Evolutionary conservation across 2,797 vertebrate species (phyloP).

Genomic region (Chloroceryle amazona): DNA sequence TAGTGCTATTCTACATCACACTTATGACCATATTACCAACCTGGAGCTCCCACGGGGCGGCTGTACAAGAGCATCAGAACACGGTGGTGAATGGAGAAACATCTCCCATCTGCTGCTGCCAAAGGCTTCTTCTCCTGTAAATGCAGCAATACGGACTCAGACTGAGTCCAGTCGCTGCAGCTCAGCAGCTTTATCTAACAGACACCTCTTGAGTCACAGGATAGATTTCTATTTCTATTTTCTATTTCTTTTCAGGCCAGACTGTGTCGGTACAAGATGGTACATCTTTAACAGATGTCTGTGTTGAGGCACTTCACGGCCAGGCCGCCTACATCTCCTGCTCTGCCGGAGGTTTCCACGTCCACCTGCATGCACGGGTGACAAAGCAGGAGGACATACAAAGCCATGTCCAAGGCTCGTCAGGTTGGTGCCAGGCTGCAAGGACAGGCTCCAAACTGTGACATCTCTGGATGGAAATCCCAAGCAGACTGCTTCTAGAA

Average conservation of each 20-base stretch:
- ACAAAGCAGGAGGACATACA: not conserved
- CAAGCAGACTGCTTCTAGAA: not conserved
- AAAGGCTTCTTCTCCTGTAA: not conserved
- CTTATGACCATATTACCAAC: not conserved
- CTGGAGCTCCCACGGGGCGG: not conserved
- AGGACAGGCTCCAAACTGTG: not conserved
- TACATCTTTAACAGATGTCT: not conserved
- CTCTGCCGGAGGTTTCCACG: not conserved
- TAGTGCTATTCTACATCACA: not conserved
- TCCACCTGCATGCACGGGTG: not conserved
- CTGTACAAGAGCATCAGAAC: not conserved
- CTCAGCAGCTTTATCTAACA: not conserved
- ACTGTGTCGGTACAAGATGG: not conserved
- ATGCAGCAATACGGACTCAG: not conserved
- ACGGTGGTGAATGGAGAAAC: not conserved
- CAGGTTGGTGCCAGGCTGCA: not conserved
- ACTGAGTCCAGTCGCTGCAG: not conserved
- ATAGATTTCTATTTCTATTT: not conserved
- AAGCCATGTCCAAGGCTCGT: not conserved
- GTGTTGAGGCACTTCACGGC: not conserved
- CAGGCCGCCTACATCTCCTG: not conserved
- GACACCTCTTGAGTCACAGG: not conserved
- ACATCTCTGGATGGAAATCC: not conserved
- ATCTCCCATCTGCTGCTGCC: not conserved
- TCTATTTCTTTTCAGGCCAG: not conserved